Evolutionary conservation across 2,888 invertebrate species (phyloP).

Genomic region (Idaea straminata): DNA sequence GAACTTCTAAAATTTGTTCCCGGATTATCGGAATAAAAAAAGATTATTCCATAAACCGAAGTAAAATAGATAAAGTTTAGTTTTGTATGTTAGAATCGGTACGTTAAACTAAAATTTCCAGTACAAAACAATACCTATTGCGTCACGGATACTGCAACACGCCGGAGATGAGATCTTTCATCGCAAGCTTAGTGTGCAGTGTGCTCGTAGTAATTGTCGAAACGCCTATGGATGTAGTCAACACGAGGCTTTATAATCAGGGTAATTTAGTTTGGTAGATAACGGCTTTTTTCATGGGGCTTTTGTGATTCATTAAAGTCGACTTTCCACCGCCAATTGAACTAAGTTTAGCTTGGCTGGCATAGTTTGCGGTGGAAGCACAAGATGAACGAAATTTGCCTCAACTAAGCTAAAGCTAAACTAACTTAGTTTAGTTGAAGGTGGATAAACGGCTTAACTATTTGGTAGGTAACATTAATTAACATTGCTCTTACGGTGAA

Average conservation of each 20-base stretch:
- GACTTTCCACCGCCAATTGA: background rate
- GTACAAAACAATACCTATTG: conserved; percentile 57
- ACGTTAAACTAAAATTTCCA: conserved; percentile 41
- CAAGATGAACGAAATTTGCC: too few species aligned
- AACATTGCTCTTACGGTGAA: too few species aligned
- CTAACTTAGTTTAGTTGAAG: too few species aligned
- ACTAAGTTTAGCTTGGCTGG: background rate
- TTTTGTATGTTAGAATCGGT: background rate
- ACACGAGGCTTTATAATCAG: conserved; percentile 93
- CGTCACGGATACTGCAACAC: conserved; percentile 62
- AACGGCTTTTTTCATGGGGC: background rate
- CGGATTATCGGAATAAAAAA: too few species aligned
- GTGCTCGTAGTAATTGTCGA: conserved; percentile 86
- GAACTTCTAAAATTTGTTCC: too few species aligned
- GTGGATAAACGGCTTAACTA: too few species aligned
- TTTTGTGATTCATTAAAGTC: background rate
- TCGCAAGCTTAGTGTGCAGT: conserved; percentile 88
- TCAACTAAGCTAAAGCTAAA: too few species aligned
- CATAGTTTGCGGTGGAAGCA: too few species aligned
- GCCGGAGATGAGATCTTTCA: conserved; percentile 83
- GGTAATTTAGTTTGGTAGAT: conserved; percentile 66
- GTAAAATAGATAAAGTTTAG: background rate
- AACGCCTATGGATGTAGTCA: conserved; percentile 93
- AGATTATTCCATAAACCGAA: background rate
- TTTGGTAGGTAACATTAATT: too few species aligned